Base-by-base conservation (phyloP, 2,113 vertebrate species). In the Forbesichthys agassizii region DNA sequence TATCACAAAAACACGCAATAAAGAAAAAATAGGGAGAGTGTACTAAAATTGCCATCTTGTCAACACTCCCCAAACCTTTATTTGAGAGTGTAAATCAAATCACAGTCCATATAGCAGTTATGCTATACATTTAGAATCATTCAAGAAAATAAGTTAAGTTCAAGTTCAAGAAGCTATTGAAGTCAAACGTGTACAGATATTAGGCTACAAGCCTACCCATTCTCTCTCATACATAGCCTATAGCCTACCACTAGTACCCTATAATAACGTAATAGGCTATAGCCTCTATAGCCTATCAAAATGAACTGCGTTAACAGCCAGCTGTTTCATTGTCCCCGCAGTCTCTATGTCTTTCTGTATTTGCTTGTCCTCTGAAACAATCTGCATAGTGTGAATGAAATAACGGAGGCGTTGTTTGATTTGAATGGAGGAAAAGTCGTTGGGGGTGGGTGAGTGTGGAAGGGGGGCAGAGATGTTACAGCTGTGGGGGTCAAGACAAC, bases 401-500 rank as follows among this genome's bases (percentile, higher is more conserved):
- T 87, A 94, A 93, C 90, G 79, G 84, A 77, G 78, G 82, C 88
- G 89, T 93, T 93, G 93, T 94, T 91, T 81, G 82, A 79, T 67
- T 85, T 87, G 86, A 92, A 91, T 88, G 86, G 86, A 90, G 88
- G 89, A 88, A 88, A 89, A 86, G 61, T 62, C 56, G 56, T 57
- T 56, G 16, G 65, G 52, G 48, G 73, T 46, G 59, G 7, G 59
- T 13, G 59, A 11, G 59, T 13, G 59, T 36, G 33, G 78, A 80
- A 78, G 84, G 78, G 69, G 88, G 86, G 88, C 90, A 84, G 89
- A 92, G 88, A 91, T 89, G 90, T 88, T 93, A 92, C 92, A 93
- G 93, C 93, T 93, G 92, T 93, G 90, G 86, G 84, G 75, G 81
- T 88, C 88, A 92, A 90, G 87, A 92, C 89, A 93, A 93, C 90